phyloP scores from a whole-genome alignment of 2,113 vertebrate species.

The Mungos mungo region DNA sequence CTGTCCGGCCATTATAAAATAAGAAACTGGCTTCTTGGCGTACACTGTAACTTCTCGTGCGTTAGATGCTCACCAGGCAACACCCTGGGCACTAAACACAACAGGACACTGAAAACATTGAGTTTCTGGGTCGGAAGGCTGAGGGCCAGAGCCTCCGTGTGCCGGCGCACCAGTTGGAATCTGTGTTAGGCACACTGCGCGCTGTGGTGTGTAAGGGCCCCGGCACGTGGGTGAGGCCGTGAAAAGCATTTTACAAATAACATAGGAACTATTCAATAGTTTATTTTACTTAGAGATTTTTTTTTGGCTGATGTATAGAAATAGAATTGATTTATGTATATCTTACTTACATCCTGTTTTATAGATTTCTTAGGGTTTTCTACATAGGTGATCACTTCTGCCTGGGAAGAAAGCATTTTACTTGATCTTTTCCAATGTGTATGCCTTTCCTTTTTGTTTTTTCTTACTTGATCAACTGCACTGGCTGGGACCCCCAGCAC shows the following conservation, averaged over 20 bases:
- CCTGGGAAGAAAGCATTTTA: neutral
- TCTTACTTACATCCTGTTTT: neutral
- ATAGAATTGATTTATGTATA: neutral
- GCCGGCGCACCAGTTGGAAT: neutral
- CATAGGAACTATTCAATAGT: neutral
- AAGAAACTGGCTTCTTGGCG: neutral
- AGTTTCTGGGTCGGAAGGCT: neutral
- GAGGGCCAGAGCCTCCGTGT: neutral
- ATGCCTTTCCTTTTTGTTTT: neutral
- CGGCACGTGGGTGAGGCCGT: accelerated
- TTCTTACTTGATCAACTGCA: neutral
- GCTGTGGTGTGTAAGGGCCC: neutral
- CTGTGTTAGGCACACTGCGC: neutral
- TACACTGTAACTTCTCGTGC: neutral
- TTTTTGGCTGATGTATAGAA: neutral
- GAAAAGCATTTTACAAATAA: neutral
- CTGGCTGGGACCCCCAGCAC: neutral
- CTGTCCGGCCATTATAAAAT: neutral
- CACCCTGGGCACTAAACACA: neutral
- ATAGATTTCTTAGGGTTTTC: neutral
- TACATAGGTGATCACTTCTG: neutral
- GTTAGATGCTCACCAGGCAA: neutral
- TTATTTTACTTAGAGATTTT: neutral
- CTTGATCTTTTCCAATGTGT: neutral
- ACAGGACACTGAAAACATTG: neutral